These are phyloP conservation scores for Goniozus legneri DNA, from an alignment of 1,140 invertebrate species.

Conservation along the genomic window DNA sequence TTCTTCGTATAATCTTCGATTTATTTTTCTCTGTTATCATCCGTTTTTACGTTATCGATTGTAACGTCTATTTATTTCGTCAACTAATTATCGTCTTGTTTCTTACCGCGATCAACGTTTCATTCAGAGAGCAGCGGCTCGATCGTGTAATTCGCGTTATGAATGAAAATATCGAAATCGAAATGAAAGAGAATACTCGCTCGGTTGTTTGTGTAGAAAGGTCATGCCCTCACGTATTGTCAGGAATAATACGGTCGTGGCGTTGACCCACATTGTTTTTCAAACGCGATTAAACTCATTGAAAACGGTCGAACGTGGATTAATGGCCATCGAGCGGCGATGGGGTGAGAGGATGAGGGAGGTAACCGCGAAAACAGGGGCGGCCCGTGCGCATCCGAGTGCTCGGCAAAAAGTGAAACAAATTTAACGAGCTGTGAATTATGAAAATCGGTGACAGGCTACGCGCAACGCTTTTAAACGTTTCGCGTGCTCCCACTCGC, in stretches of 20 bases:
- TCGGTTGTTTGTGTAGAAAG: no score
- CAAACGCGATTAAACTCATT: constrained; percentile 43
- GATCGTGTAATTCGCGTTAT: constrained; percentile 10
- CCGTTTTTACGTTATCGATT: no score
- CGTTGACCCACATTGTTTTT: constrained; percentile 43
- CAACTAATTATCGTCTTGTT: no score
- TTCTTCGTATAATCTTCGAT: no score
- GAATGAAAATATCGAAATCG: constrained; percentile 34
- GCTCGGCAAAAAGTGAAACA: constrained; percentile 39
- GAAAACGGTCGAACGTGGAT: constrained; percentile 44
- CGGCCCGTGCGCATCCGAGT: no score
- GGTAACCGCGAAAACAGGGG: constrained; percentile 28
- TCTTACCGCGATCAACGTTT: no score
- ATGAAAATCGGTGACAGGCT: constrained; percentile 49
- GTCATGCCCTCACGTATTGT: constrained; percentile 29
- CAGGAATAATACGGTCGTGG: constrained; percentile 28
- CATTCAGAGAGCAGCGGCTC: no score
- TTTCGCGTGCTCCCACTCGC: not conserved
- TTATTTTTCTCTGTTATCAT: no score
- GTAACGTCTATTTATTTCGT: no score
- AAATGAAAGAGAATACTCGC: constrained; percentile 35
- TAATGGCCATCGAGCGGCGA: constrained; percentile 31
- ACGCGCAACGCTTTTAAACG: constrained; percentile 29
- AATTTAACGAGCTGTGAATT: constrained; percentile 51
- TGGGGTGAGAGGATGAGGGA: not conserved